Evolutionary conservation across 2,888 invertebrate genomes (phyloP).

Genomic region (Trissolcus brochymenae): DNA sequence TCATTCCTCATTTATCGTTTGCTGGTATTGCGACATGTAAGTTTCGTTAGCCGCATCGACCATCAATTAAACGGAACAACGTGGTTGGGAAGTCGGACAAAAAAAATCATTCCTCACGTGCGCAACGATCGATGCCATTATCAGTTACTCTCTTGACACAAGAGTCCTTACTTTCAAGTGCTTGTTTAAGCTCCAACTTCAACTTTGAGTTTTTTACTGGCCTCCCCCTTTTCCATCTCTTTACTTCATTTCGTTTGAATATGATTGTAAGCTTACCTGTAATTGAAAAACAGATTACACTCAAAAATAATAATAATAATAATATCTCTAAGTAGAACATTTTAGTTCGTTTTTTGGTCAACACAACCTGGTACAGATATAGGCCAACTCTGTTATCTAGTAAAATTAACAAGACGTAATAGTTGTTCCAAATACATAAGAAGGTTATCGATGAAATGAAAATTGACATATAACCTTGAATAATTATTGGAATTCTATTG

Average conservation of each 20-base stretch:
- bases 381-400: too few species aligned
- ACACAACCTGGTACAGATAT: too few species aligned
- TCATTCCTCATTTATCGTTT: slow-evolving; percentile 69
- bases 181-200: slow-evolving; percentile 39
- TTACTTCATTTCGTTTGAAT: slow-evolving; percentile 20
- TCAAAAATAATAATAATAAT: too few species aligned
- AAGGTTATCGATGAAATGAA: too few species aligned
- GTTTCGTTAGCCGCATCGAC: slow-evolving; percentile 62
- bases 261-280: neutral
- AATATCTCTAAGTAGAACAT: too few species aligned
- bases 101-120: slow-evolving; percentile 56
- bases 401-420: too few species aligned
- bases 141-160: slow-evolving; percentile 50
- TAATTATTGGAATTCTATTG: too few species aligned
- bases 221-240: neutral
- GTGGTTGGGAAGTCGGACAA: slow-evolving; percentile 48
- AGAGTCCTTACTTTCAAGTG: slow-evolving; percentile 50
- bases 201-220: slow-evolving; percentile 8
- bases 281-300: neutral
- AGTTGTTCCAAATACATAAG: too few species aligned
- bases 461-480: too few species aligned
- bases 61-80: slow-evolving; percentile 57
- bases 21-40: slow-evolving; percentile 64
- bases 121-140: slow-evolving; percentile 53
- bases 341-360: too few species aligned